Conservation (phyloP, 2,888 invertebrate genomes). For the Vanessa cardui region DNA sequence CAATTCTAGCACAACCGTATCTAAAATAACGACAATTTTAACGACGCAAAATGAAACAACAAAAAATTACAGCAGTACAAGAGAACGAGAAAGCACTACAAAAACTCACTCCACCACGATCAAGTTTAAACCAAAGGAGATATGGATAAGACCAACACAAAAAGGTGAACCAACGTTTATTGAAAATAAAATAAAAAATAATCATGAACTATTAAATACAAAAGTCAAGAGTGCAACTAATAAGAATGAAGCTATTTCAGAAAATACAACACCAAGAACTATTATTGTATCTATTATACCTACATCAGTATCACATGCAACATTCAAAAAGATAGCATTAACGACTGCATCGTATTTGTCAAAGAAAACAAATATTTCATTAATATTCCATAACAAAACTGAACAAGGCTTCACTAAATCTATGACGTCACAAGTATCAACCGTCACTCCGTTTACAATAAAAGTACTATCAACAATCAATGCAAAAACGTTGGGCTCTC, state of each 20-base stretch:
- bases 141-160: constrained; percentile 77
- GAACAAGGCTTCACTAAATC: constrained; percentile 60
- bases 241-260: constrained; percentile 57
- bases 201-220: constrained; percentile 51
- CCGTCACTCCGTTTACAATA: constrained; percentile 49
- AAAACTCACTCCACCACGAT: constrained; percentile 60
- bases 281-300: constrained; percentile 79
- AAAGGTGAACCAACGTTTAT: constrained; percentile 71
- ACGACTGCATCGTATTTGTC: constrained; percentile 61
- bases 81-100: constrained; percentile 57
- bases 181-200: constrained; percentile 61
- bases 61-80: constrained; percentile 45
- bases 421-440: constrained; percentile 53
- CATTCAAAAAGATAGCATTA: constrained; percentile 72
- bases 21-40: constrained; percentile 30
- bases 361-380: constrained; percentile 50
- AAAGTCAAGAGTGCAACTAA: constrained; percentile 55
- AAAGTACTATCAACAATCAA: constrained; percentile 39
- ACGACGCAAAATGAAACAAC: constrained; percentile 44
- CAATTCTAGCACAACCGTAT: constrained; percentile 19
- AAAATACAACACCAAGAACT: constrained; percentile 71
- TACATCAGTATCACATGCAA: constrained; percentile 73
- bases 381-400: constrained; percentile 49
- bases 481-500: constrained; percentile 32
- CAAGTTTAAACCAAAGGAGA: constrained; percentile 76